Evolutionary conservation across 2,797 vertebrate species (phyloP).

Genomic region (Macropodus opercularis): DNA sequence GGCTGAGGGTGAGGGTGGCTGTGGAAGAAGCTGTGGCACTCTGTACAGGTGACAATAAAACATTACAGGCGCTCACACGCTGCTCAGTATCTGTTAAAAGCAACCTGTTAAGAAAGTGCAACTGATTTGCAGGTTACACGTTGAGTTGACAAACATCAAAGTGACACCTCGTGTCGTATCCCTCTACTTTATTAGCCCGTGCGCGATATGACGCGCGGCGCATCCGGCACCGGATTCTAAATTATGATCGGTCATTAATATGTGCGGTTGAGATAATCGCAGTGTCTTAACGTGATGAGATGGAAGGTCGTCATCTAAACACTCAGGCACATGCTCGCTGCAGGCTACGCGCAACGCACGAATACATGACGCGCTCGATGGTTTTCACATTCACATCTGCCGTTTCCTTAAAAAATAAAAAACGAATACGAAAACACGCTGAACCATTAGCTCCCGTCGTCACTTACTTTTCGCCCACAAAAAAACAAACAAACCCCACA

Average conservation of each 20-base stretch:
- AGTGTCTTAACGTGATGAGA: background rate
- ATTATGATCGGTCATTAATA: background rate
- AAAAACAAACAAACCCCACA: slow-evolving; percentile 21
- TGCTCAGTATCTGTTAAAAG: background rate
- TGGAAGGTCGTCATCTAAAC: slow-evolving; percentile 7
- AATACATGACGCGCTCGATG: slow-evolving; percentile 1
- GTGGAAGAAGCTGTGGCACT: slow-evolving; percentile 80
- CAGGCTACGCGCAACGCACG: background rate
- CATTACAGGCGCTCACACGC: background rate
- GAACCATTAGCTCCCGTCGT: slow-evolving; percentile 25
- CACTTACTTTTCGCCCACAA: slow-evolving; percentile 51
- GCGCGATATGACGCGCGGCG: background rate
- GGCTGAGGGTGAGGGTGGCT: slow-evolving; percentile 80
- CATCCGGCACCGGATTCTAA: background rate
- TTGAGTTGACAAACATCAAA: background rate
- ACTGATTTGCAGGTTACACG: background rate
- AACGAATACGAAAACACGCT: too few species aligned
- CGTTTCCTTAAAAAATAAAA: too few species aligned
- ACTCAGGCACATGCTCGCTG: background rate
- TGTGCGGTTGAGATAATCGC: background rate
- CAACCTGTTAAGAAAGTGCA: background rate
- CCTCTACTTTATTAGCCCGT: slow-evolving; percentile 18
- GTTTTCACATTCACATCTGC: background rate
- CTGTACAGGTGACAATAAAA: slow-evolving; percentile 87
- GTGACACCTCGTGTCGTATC: slow-evolving; percentile 23